Evolutionary conservation across 1,140 invertebrate genomes (phyloP).

Genomic region (Apis mellifera): DNA sequence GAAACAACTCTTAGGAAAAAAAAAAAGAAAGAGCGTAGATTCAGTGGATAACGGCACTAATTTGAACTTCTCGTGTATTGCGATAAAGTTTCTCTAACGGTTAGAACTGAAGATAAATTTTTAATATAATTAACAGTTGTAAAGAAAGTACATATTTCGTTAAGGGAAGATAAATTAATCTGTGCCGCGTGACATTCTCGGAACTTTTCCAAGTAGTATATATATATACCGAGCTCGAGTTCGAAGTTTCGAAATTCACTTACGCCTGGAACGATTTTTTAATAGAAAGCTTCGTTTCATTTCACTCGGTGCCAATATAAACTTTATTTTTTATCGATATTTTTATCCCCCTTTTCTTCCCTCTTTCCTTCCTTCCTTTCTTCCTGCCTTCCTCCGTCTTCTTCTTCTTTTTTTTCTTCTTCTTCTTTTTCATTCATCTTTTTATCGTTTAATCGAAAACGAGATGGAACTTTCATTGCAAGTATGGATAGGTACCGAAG

Average conservation of each 20-base stretch:
- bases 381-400: background rate
- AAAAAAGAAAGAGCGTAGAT: background rate
- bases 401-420: too few relatives aligned
- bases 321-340: slow-evolving; percentile 27
- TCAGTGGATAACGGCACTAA: slow-evolving; percentile 37
- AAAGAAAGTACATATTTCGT: background rate
- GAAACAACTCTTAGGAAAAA: background rate
- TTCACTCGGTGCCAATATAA: background rate
- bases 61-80: slow-evolving; percentile 35
- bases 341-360: too few relatives aligned
- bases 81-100: slow-evolving; percentile 21
- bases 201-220: background rate
- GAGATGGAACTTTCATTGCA: slow-evolving; percentile 15
- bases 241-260: slow-evolving; percentile 33
- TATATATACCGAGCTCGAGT: background rate
- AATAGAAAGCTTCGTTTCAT: slow-evolving; percentile 33
- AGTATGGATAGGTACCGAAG: background rate
- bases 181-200: background rate
- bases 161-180: slow-evolving; percentile 3
- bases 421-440: background rate
- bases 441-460: slow-evolving; percentile 33
- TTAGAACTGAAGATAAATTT: slow-evolving; percentile 4
- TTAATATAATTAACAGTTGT: slow-evolving; percentile 26
- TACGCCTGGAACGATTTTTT: slow-evolving; percentile 10
- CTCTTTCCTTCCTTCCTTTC: background rate